phyloP scores from a whole-genome alignment of 2,113 vertebrate genomes.

The Brachyhypopomus occidentalis region DNA sequence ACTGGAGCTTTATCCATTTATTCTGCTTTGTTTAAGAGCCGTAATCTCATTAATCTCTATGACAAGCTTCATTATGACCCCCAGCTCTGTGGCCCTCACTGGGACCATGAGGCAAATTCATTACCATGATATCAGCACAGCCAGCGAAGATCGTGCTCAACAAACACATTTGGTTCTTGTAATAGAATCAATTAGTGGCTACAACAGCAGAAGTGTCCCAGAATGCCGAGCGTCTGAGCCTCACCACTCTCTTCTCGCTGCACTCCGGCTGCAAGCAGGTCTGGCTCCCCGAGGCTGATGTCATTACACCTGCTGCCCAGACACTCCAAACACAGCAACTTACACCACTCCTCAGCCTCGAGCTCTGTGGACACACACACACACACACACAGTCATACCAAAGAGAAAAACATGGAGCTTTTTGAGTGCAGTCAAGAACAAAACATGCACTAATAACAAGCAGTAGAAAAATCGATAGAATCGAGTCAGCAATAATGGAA shows the following conservation, averaged over 20 bases:
- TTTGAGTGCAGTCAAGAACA: slow-evolving; percentile 34
- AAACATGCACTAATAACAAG: slow-evolving; percentile 59
- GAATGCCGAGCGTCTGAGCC: slow-evolving; percentile 63
- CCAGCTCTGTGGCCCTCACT: slow-evolving; percentile 75
- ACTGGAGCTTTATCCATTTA: slow-evolving; percentile 67
- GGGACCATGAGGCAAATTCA: slow-evolving; percentile 68
- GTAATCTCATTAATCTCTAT: slow-evolving; percentile 79
- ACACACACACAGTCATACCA: slow-evolving; percentile 42
- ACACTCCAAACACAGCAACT: slow-evolving; percentile 94
- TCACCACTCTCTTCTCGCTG: slow-evolving; percentile 97
- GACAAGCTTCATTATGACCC: slow-evolving; percentile 80
- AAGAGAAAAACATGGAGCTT: slow-evolving; percentile 1
- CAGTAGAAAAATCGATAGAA: not conserved
- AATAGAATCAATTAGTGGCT: slow-evolving; percentile 41
- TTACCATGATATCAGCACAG: slow-evolving; percentile 59
- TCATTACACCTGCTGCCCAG: slow-evolving; percentile 93
- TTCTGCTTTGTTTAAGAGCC: slow-evolving; percentile 70
- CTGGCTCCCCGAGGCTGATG: slow-evolving; percentile 97
- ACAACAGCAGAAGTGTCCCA: slow-evolving; percentile 24
- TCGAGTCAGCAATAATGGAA: not conserved
- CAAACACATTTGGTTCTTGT: slow-evolving; percentile 44
- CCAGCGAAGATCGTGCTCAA: slow-evolving; percentile 41
- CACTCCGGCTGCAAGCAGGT: slow-evolving; percentile 96
- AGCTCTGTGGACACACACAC: slow-evolving; percentile 78
- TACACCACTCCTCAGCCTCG: slow-evolving; percentile 98